Evolutionary conservation across 2,888 invertebrate species (phyloP).

Genomic region (Geophilus truncorum): DNA sequence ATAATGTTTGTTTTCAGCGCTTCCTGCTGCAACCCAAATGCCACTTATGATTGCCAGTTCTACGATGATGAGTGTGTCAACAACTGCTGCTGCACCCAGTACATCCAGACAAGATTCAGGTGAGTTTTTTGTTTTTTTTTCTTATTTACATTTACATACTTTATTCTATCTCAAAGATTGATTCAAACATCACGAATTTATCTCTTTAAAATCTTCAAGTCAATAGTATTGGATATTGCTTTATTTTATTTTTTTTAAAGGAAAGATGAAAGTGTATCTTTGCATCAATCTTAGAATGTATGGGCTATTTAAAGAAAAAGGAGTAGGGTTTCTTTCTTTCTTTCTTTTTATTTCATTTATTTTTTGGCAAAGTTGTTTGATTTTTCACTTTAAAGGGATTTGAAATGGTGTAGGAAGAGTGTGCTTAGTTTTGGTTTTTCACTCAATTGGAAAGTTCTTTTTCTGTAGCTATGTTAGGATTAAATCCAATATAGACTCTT

Average conservation of each 20-base stretch:
- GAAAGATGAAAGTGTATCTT: neutral
- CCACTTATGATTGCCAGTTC: slow-evolving; percentile 32
- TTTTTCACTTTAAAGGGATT: neutral
- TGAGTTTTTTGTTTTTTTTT: slow-evolving; percentile 28
- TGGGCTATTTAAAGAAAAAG: neutral
- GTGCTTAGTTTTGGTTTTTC: neutral
- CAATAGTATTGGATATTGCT: too few species aligned
- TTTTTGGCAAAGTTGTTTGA: neutral
- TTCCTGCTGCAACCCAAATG: slow-evolving; percentile 29
- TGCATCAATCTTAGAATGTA: neutral
- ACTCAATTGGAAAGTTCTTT: neutral
- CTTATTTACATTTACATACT: neutral
- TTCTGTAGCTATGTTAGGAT: neutral
- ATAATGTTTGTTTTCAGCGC: slow-evolving; percentile 30
- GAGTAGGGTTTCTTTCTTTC: neutral
- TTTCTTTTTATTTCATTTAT: neutral
- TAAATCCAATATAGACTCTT: slow-evolving; percentile 13
- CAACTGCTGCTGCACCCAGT: slow-evolving; percentile 30
- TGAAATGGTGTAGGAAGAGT: slow-evolving; percentile 20
- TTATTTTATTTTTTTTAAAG: neutral
- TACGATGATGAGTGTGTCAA: slow-evolving; percentile 32
- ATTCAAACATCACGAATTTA: neutral
- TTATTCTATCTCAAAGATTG: neutral
- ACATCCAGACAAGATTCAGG: slow-evolving; percentile 34
- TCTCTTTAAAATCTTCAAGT: too few species aligned